phyloP scores from a whole-genome alignment of 2,797 vertebrate species.

The Gymnothorax javanicus region DNA sequence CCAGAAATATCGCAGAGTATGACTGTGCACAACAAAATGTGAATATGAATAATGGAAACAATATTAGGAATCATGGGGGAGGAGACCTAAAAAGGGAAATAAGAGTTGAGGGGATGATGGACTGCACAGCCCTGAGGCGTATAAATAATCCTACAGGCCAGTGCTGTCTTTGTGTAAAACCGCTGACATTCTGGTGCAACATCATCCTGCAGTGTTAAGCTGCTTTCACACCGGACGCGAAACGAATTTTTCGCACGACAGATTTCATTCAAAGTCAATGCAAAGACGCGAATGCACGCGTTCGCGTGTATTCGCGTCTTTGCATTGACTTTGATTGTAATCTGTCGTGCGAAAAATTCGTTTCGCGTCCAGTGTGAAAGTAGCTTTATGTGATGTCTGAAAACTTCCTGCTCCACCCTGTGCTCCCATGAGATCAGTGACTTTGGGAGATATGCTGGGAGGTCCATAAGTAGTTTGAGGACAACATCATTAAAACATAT shows the following conservation, averaged over 20 bases:
- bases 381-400: slow-evolving; percentile 51
- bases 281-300: no score
- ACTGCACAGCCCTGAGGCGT: slow-evolving; percentile 74
- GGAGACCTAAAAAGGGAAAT: slow-evolving; percentile 76
- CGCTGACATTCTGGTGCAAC: slow-evolving; percentile 78
- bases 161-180: slow-evolving; percentile 75
- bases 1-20: slow-evolving; percentile 19
- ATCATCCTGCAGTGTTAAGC: slow-evolving; percentile 73
- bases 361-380: no score
- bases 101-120: slow-evolving; percentile 79
- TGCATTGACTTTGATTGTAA: no score
- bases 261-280: no score
- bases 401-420: slow-evolving; percentile 65
- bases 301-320: no score
- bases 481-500: no score
- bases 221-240: no score
- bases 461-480: background rate
- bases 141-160: slow-evolving; percentile 79
- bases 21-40: slow-evolving; percentile 38
- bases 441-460: slow-evolving; percentile 47
- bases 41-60: slow-evolving; percentile 48
- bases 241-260: no score
- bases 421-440: slow-evolving; percentile 61
- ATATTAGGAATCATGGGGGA: slow-evolving; percentile 67
- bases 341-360: no score